A percentile compares a stretch with the other conserved stretches of the same genome.
Conservation (phyloP, 2,888 invertebrate genomes). For the Pollenia angustigena region DNA sequence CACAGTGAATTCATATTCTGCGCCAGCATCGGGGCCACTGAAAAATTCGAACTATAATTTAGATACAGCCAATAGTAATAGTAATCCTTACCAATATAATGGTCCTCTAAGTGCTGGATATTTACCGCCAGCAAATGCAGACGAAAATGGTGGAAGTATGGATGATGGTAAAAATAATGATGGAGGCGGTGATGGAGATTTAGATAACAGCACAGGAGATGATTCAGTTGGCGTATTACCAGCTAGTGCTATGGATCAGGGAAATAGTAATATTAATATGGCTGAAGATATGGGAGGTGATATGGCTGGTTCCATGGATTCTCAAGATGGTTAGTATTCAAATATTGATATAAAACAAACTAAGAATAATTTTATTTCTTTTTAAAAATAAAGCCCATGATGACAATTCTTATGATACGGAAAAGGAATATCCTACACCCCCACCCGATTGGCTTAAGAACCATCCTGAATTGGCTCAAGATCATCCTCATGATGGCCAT, state of each 20-base stretch:
- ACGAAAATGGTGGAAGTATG: conserved; percentile 24
- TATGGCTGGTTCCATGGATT: conserved; percentile 46
- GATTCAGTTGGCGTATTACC: conserved; percentile 79
- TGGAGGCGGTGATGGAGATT: conserved; percentile 53
- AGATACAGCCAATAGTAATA: conserved; percentile 43
- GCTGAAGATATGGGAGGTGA: conserved; percentile 36
- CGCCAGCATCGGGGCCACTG: conserved; percentile 81
- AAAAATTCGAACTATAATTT: conserved; percentile 74
- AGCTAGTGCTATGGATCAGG: conserved; percentile 78
- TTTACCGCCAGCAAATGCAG: conserved; percentile 69
- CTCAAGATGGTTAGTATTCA: conserved; percentile 57
- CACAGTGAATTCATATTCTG: conserved; percentile 81
- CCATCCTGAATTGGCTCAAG: conserved; percentile 78
- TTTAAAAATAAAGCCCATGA: conserved; percentile 51
- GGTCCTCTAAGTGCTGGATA: conserved; percentile 77
- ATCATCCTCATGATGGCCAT: conserved; percentile 76
- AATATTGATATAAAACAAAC: background rate
- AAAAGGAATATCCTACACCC: conserved; percentile 82
- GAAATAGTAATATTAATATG: conserved; percentile 50
- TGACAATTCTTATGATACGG: conserved; percentile 78
- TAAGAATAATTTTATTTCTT: background rate
- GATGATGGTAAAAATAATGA: conserved; percentile 47
- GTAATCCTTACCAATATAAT: conserved; percentile 76
- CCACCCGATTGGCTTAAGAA: conserved; percentile 82
- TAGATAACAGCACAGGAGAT: conserved; percentile 72